These are phyloP conservation scores for Metopia argyrocephala DNA, from an alignment of 2,888 invertebrate genomes.

Conservation along the genomic window DNA sequence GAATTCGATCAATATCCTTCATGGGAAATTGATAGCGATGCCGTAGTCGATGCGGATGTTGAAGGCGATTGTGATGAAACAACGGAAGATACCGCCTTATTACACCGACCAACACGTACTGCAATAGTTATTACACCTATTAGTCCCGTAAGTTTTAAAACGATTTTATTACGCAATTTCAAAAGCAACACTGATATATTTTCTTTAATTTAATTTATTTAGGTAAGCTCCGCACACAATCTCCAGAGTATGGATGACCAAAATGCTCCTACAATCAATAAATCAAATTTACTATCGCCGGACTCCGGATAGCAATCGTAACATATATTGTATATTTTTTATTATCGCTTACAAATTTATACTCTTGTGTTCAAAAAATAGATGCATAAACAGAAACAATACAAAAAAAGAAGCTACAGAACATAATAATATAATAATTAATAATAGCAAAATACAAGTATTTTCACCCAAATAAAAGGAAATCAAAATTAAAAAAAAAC, in stretches of 20 bases:
- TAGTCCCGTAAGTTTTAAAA: conserved; percentile 76
- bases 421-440: too few species aligned
- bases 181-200: background rate
- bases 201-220: too few species aligned
- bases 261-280: conserved; percentile 74
- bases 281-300: conserved; percentile 76
- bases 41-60: conserved; percentile 78
- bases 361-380: conserved; percentile 64
- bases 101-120: conserved; percentile 79
- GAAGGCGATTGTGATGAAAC: conserved; percentile 79
- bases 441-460: conserved; percentile 49
- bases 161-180: background rate
- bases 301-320: conserved; percentile 74
- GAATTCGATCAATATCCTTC: conserved; percentile 79
- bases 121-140: conserved; percentile 80
- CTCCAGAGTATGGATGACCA: conserved; percentile 76
- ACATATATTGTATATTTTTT: conserved; percentile 63
- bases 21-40: conserved; percentile 79
- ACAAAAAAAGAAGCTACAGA: conserved; percentile 35
- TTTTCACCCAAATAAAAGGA: conserved; percentile 36
- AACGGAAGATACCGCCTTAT: conserved; percentile 81
- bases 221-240: conserved; percentile 78
- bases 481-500: background rate
- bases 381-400: conserved; percentile 46
- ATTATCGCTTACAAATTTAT: conserved; percentile 65